Base-by-base conservation (phyloP, 2,888 invertebrate genomes). In the Eilema caniola region DNA sequence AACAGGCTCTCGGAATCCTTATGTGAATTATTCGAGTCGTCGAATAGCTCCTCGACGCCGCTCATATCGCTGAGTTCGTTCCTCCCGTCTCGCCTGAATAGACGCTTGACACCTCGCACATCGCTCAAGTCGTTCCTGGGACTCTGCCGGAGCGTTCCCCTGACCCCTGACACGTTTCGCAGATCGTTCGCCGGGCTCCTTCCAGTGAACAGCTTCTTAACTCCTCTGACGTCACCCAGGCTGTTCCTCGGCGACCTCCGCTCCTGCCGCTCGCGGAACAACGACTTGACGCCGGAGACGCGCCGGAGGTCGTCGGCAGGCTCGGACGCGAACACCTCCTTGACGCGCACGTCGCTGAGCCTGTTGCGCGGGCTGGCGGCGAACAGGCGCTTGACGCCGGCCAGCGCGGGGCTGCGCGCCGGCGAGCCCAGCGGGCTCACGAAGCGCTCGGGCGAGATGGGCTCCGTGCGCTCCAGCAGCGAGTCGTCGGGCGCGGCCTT, bases 361-460 rank as follows among this genome's bases (percentile, higher is more conserved):
- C 82, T 87, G 73, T 93, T 79, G 1, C 83, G 83, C 8, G 90
- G 70, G 70, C 92, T 91, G 71, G 92, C 92, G 0, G 83, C 79
- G 0, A 91, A 91, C n/a, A 92, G 75, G 0, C 89, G 86, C 66
- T 89, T 89, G 3, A 92, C 80, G 0, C 90, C 91, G 0, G 83
- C 76, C 47, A 89, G 64, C 62, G 90, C 83, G 0, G 92, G 91
- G 28, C 88, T 90, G 33, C 78, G 79, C 0, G 76, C 77, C 0
- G 93, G 90, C 0, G 92, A 90, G 25, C 82, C 83, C 7, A 93
- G 74, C 0, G 93, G 92, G 66, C 93, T 93, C 23, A 93, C 90
- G 77, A 93, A 92, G 0, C 86, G 73, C 41, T 92, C 94, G 0
- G 93, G 92, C 0, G 93, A 88, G 70, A 85, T 85, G 0, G 84